phyloP scores from a whole-genome alignment of 2,888 invertebrate genomes.

The Clitarchus hookeri region DNA sequence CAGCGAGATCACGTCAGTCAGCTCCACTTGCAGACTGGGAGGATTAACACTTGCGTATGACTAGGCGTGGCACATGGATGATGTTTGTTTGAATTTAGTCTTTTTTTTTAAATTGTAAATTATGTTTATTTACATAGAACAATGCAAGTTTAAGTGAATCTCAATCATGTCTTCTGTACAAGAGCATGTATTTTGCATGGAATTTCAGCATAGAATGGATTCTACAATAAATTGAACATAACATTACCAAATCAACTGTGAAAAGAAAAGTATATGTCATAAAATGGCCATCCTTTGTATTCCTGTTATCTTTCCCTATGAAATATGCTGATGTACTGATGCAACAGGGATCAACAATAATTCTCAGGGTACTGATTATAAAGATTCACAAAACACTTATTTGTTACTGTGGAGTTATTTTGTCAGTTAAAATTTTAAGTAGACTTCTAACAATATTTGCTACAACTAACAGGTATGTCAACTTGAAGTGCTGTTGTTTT shows the following conservation, averaged over 20 bases:
- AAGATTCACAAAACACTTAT: background rate
- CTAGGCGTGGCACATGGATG: background rate
- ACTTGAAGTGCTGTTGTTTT: background rate
- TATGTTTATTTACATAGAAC: background rate
- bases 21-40: slow-evolving; percentile 20
- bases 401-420: background rate
- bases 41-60: background rate
- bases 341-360: background rate
- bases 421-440: background rate
- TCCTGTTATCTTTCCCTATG: background rate
- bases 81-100: background rate
- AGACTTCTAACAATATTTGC: background rate
- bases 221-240: background rate
- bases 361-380: background rate
- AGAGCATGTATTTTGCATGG: background rate
- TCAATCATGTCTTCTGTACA: background rate
- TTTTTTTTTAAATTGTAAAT: background rate
- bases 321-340: background rate
- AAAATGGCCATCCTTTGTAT: background rate
- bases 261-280: background rate
- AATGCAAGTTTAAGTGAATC: background rate
- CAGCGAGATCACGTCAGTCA: slow-evolving; percentile 36
- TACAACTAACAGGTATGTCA: background rate
- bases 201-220: background rate
- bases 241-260: background rate